Evolutionary conservation across 2,113 vertebrate species (phyloP), one percentile per base, ranked within the genome.

Genomic region (Verasper variegatus): DNA sequence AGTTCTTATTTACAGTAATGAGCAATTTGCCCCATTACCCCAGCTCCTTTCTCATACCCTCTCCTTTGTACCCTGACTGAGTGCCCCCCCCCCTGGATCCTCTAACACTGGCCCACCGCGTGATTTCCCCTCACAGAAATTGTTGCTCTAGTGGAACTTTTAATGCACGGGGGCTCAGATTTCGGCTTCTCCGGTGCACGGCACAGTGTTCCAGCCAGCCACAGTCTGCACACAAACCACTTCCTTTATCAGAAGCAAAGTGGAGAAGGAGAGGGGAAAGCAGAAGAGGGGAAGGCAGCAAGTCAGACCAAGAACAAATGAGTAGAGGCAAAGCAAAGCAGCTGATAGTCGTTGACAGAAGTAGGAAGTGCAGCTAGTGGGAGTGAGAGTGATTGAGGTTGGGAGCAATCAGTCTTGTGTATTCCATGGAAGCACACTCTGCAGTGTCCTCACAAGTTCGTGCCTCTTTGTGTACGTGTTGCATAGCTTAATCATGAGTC

Each of bases 121-220:
- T 82, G 78, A 88, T 91, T 92, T 89, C 80, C 91, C 72, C 81
- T 86, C 82, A 37, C 71, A 90, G 81, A 94, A 95, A 93, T 76
- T 77, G 88, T 93, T 93, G 86, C 90, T 92, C 89, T 89, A 88
- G 89, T 93, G 94, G 93, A 95, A 95, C 91, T 90, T 95, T 95
- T 93, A 93, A 94, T 91, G 84, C 80, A 84, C 63, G 70, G 67
- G 51, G 84, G 88, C 91, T 95, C 90, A 54, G 63, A 85, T 94
- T 94, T 92, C 90, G 35, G 82, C 84, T 89, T 90, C 86, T 84
- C 80, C 65, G 45, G 85, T 76, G 81, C 84, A 87, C 78, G 63
- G 87, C 83, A 61, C 65, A 73, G 64, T 87, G 81, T 89, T 92
- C 91, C 89, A 90, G 83, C 72, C 86, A 74, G 86, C 88, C 83